Base-by-base conservation (phyloP, 30 jellyfish, hydroid and myxozoan genomes). In the Cassiopea xamachana region DNA sequence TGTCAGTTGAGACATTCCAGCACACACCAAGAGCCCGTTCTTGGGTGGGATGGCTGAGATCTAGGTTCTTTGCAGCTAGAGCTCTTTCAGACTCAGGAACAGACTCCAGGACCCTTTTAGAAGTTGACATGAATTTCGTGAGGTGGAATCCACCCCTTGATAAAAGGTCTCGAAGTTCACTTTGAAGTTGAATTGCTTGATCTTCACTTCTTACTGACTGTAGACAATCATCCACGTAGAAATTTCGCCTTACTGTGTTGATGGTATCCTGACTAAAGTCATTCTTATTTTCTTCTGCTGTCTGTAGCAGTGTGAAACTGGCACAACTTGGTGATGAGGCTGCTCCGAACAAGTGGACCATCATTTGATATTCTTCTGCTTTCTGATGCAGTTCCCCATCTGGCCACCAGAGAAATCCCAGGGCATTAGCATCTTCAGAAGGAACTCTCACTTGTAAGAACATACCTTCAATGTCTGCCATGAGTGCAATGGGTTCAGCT, bases 401-500 rank as follows among this genome's bases (percentile, higher is more conserved):
- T 3, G 89, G 90, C 50, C 18, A 90, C 97, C 97, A 90, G 16
- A 90, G 88, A 71, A 90, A 90, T 17, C 97, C 2, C 51, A 90
- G 60, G 27, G 90, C 83, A 77, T 84, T 67, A 12, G 58, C 15
- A 75, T 90, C 93, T 45, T 83, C 58, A 5, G 89, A 83, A 62
- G 60, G 78, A 12, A 90, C 97, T 10, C 83, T 80, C 72, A 91
- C 94, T 71, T 91, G 93, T 19, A 58, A 78, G 64, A 90, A 90
- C 97, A 90, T 90, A 6, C 94, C 94, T 69, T 82, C 86, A 48
- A 90, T 69, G 61, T 90, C 97, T 46, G 86, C 93, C 93, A 83
- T 83, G 64, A 90, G 51, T 27, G 90, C 93, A 12, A 90, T 89
- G 1, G 89, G 50, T 69, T 81, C 97, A 51, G 46, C 59, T 18